A percentile compares a stretch with the other conserved stretches of the same genome.
Evolutionary conservation across 2,797 vertebrate genomes (phyloP).

Genomic region (Perodicticus potto): DNA sequence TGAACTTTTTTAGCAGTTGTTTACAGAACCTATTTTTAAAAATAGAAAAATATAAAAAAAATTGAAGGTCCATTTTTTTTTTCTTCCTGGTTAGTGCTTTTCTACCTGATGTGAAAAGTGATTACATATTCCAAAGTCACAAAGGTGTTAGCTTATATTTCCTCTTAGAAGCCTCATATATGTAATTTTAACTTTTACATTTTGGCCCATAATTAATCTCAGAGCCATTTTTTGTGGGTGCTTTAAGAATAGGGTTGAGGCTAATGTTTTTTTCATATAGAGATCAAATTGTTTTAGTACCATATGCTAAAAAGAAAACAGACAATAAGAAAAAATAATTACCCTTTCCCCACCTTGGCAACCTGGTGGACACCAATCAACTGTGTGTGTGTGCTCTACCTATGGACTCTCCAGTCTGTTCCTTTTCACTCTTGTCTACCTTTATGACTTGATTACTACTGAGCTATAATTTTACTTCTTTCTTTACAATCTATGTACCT

Average conservation of each 20-base stretch:
- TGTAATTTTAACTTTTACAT: neutral
- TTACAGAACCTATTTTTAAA: neutral
- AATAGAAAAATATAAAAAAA: too few relatives aligned
- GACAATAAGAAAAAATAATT: neutral
- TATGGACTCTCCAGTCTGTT: neutral
- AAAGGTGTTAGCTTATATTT: neutral
- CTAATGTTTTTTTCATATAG: neutral
- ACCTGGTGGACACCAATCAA: neutral
- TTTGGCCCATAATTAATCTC: neutral
- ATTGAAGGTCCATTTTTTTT: neutral
- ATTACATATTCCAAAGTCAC: neutral
- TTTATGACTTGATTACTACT: neutral
- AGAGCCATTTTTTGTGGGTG: neutral
- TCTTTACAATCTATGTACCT: neutral
- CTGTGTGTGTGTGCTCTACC: neutral
- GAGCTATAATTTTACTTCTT: neutral
- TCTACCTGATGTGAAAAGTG: neutral
- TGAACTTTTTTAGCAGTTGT: neutral
- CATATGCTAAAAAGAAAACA: neutral
- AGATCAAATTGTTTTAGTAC: neutral
- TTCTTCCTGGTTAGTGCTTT: neutral
- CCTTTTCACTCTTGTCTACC: neutral
- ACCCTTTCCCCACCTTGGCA: neutral
- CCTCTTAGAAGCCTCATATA: neutral
- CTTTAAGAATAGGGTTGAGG: neutral